Percentiles rank a stretch among this genome's conserved stretches.
phyloP scores from a whole-genome alignment of 2,888 invertebrate genomes.

The Iselma pallidipennis region DNA sequence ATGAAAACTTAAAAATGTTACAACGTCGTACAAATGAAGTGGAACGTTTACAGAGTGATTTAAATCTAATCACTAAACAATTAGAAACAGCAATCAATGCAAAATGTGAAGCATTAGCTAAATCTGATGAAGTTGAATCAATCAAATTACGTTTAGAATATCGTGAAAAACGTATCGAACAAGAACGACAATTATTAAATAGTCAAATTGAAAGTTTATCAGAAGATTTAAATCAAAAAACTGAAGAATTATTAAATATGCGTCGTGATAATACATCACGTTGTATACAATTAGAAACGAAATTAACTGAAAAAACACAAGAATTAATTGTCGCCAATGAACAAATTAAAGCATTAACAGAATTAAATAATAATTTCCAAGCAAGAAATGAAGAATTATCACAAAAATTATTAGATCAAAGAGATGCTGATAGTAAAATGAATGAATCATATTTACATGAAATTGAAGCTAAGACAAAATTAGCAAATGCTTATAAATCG shows the following conservation, averaged over 20 bases:
- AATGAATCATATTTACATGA: slow-evolving; percentile 79
- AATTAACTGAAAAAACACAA: slow-evolving; percentile 77
- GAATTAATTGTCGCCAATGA: slow-evolving; percentile 75
- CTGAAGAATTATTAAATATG: slow-evolving; percentile 75
- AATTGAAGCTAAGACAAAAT: slow-evolving; percentile 80
- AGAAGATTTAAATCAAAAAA: slow-evolving; percentile 77
- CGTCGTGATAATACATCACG: slow-evolving; percentile 72
- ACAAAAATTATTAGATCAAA: slow-evolving; percentile 72
- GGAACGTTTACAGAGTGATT: slow-evolving; percentile 71
- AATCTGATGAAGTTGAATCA: slow-evolving; percentile 79
- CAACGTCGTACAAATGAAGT: slow-evolving; percentile 74
- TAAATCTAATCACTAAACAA: slow-evolving; percentile 72
- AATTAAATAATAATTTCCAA: slow-evolving; percentile 69
- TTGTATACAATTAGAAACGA: slow-evolving; percentile 72
- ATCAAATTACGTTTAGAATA: slow-evolving; percentile 78
- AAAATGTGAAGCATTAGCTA: slow-evolving; percentile 82
- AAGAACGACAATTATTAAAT: slow-evolving; percentile 75
- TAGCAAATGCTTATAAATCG: slow-evolving; percentile 82
- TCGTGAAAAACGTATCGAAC: slow-evolving; percentile 82
- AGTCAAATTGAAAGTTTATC: slow-evolving; percentile 79
- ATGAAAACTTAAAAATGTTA: slow-evolving; percentile 71
- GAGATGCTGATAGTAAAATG: slow-evolving; percentile 62
- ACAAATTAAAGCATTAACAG: slow-evolving; percentile 69
- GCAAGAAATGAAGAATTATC: slow-evolving; percentile 70
- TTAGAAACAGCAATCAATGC: slow-evolving; percentile 74